Evolutionary conservation across 2,888 invertebrate species (phyloP).

Genomic region (Andricus quercusramuli): DNA sequence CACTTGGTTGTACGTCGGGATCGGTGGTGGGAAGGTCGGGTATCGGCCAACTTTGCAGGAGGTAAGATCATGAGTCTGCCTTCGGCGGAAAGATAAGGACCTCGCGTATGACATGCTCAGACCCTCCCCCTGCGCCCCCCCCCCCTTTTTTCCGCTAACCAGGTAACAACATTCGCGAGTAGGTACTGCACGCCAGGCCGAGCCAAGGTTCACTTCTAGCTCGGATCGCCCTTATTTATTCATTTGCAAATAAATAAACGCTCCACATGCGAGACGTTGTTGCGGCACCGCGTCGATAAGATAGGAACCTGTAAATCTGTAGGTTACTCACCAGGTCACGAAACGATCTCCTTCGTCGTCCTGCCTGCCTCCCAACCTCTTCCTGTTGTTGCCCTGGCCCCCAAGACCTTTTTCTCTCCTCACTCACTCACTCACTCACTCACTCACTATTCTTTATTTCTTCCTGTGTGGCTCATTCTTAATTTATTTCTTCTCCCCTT

Average conservation of each 20-base stretch:
- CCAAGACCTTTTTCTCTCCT: background rate
- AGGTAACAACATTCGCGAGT: slow-evolving; percentile 13
- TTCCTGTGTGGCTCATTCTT: background rate
- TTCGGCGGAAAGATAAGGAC: slow-evolving; percentile 65
- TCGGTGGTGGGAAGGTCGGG: slow-evolving; percentile 47
- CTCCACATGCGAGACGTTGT: slow-evolving; percentile 55
- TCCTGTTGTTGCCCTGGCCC: slow-evolving; percentile 33
- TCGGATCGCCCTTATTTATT: slow-evolving; percentile 70
- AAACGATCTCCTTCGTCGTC: slow-evolving; percentile 59
- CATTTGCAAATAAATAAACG: slow-evolving; percentile 77
- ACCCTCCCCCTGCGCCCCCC: slow-evolving; percentile 45
- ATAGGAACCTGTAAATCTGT: slow-evolving; percentile 71
- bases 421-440: background rate
- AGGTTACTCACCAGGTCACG: slow-evolving; percentile 70
- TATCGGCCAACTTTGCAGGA: slow-evolving; percentile 60
- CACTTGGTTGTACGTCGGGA: slow-evolving; percentile 66
- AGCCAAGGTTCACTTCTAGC: slow-evolving; percentile 12
- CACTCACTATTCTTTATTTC: slow-evolving; percentile 7
- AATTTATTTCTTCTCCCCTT: slow-evolving; percentile 8
- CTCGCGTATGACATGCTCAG: slow-evolving; percentile 72
- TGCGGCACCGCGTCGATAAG: slow-evolving; percentile 68
- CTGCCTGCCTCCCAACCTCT: slow-evolving; percentile 39
- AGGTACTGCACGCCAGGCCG: background rate
- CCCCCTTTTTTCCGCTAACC: slow-evolving; percentile 47
- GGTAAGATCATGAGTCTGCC: slow-evolving; percentile 58